Evolutionary conservation across 53 echinoderm and acorn worm species (phyloP), one percentile per base, ranked within the genome.

Genomic region (Antedon mediterranea): DNA sequence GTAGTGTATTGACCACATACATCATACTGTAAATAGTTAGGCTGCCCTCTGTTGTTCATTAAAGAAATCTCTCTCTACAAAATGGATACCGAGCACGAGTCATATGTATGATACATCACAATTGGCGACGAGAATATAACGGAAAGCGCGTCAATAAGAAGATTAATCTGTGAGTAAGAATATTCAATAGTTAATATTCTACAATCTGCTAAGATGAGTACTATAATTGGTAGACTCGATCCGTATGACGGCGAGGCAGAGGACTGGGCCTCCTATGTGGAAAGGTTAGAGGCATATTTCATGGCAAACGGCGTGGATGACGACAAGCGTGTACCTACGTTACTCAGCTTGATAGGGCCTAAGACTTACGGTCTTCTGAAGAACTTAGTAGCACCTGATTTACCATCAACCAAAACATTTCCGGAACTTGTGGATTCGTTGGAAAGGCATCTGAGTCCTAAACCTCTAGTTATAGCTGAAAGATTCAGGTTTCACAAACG

Each of bases 401-500:
- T 82, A 34, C 89, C 89, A 27, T 34, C 76, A 27, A 32, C 70
- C 43, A 76, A 86, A 70, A 71, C 81, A 28, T 88, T 76, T 73
- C 44, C 28, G 7, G 83, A 85, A 43, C 32, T 88, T n/a, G 76
- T 88, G 32, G 43, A 85, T 28, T 57, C 75, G 27, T 31, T 88
- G 43, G 78, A 30, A 32, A 37, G 43, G 33, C 89, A 89, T 41
- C 75, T 82, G 20, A 28, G 79, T 30, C 89, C 82, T 4, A 84
- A 85, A 71, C 85, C 89, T 1, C 76, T 89, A 1, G 82, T 85
- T 0, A 89, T 85, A n/a, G 89, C 89, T 0, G 89, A 89, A 71
- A 43, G 89, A 29, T 89, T 85, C 34, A 70, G 79, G 28, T 89
- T 89, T 77, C 85, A 89, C 34, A 85, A 85, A 71, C 78, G 88